Evolutionary conservation across 2,113 vertebrate genomes (phyloP).

Genomic region (Halcyon malimbica): DNA sequence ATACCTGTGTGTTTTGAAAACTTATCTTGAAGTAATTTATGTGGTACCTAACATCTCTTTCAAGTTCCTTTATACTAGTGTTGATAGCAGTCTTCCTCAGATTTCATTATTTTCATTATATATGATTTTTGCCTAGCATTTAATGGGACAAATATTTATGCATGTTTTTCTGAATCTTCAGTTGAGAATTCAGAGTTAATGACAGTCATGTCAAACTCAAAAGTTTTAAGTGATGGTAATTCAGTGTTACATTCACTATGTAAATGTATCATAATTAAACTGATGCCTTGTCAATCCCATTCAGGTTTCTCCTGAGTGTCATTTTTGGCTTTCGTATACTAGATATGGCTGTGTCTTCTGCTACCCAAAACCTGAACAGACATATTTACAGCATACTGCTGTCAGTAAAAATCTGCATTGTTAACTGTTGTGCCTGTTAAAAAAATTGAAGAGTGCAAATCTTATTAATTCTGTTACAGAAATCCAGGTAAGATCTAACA

Average conservation of each 20-base stretch:
- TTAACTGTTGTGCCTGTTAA: not conserved
- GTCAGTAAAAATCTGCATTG: not conserved
- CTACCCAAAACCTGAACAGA: not conserved
- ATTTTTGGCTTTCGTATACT: slow-evolving; percentile 11
- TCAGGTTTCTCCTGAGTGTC: slow-evolving; percentile 10
- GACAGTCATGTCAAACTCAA: not conserved
- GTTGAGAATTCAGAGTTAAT: slow-evolving; percentile 20
- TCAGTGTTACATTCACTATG: not conserved
- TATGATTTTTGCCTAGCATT: slow-evolving; percentile 7
- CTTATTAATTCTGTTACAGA: not conserved
- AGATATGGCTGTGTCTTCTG: not conserved
- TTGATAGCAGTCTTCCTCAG: not conserved
- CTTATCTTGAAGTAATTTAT: not conserved
- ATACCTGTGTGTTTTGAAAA: not conserved
- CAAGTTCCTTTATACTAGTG: not conserved
- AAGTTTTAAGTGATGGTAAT: slow-evolving; percentile 36
- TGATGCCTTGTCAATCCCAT: slow-evolving; percentile 35
- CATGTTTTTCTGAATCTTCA: slow-evolving; percentile 34
- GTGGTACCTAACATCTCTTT: not conserved
- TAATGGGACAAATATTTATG: slow-evolving; percentile 46
- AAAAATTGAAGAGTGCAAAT: not conserved
- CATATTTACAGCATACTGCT: not conserved
- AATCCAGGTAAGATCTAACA: not conserved
- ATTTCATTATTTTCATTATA: not conserved
- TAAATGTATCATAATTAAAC: slow-evolving; percentile 38